Base-by-base conservation (phyloP, 1,140 invertebrate genomes). In the Zaprionus davidi region DNA sequence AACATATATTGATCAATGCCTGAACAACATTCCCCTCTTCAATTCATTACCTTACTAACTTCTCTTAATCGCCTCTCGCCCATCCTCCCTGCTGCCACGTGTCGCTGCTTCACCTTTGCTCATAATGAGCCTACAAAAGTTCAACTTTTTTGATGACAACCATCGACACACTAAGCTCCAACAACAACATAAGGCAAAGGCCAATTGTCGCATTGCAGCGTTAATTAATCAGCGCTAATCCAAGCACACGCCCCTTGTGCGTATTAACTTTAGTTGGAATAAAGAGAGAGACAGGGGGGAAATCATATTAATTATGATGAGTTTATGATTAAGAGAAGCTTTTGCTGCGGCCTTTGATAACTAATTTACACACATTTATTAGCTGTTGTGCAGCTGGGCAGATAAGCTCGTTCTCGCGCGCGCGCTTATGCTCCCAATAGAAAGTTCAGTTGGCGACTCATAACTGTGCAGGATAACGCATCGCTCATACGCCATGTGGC, bases 341-440 rank as follows among this genome's bases (percentile, higher is more conserved):
- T 71, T 75, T 67, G 76, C 49, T 38, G 22, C 41, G 58, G 36
- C 55, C 55, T 72, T 80, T 86, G 80, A 75, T 87, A 87, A 87
- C 83, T 87, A 87, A 87, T 87, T 87, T 81, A 84, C 78, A 75
- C 81, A 76, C 83, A 87, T 87, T 87, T 88, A 87, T 87, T 88
- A 87, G 78, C 79, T 66, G 83, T 58, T 87, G 66, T 87, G 83
- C 78, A 83, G 84, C 71, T 75, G 74, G 68, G 58, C 60, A 87
- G 77, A 88, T 87, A 87, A 88, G 73, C 72, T 31, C 12, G 7
- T 17, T 13, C 13, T 7, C 36, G 36, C 3, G 13, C 13, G 36
- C 4, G 12, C 34, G 3, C 12, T 36, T 13, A 36, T 36, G 12
- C 28, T 7, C 34, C 34, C 34, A 28, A 57, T 49, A 22, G 9